A percentile compares a stretch with the other conserved stretches of the same genome.
phyloP scores from a whole-genome alignment of 2,888 invertebrate species.

The Andrena camellia region DNA sequence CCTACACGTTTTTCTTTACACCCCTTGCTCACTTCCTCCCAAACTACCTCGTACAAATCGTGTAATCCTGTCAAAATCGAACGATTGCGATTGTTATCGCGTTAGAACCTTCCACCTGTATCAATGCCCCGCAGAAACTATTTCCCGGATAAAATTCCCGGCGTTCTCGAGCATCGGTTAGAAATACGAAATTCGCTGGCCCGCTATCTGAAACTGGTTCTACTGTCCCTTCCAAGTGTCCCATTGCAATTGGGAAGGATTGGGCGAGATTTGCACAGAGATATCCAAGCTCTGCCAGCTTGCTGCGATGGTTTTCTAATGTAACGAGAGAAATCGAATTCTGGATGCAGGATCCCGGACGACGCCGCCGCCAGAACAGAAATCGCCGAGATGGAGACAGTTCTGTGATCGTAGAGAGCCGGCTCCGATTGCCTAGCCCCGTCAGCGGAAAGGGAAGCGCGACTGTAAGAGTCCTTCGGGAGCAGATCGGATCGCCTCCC shows the following conservation, averaged over 20 bases:
- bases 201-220: not conserved
- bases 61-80: not conserved
- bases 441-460: constrained; percentile 49
- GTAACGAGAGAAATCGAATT: constrained; percentile 16
- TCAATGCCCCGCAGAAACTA: not conserved
- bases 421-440: constrained; percentile 67
- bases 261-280: not conserved
- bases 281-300: not conserved
- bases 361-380: constrained; percentile 89
- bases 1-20: too few relatives aligned
- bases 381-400: constrained; percentile 96
- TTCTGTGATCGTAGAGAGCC: constrained; percentile 89
- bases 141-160: not conserved
- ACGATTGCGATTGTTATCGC: not conserved
- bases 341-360: constrained; percentile 75
- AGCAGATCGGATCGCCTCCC: constrained; percentile 32
- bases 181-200: not conserved
- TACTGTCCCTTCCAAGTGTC: not conserved
- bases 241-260: not conserved
- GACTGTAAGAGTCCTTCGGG: constrained; percentile 40
- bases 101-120: not conserved
- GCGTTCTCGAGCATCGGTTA: not conserved
- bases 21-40: not conserved
- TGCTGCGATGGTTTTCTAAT: not conserved
- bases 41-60: not conserved